Evolutionary conservation across 2,113 vertebrate genomes (phyloP).

Genomic region (Aleadryas rufinucha): DNA sequence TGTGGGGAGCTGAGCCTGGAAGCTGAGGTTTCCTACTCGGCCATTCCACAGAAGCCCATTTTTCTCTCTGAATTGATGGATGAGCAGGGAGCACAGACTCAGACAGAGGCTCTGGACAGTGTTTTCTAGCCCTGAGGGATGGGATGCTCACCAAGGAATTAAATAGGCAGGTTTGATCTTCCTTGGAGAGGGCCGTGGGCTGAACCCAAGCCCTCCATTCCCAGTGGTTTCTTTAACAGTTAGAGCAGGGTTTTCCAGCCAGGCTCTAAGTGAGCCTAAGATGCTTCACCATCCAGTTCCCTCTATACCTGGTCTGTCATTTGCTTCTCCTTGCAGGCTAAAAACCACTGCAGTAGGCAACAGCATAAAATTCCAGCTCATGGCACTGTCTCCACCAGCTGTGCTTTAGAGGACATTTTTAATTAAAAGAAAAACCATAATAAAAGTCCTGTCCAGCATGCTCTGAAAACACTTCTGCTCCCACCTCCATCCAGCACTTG

Average conservation of each 20-base stretch:
- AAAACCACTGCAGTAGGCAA: neutral
- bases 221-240: neutral
- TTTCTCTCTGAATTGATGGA: neutral
- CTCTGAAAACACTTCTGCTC: neutral
- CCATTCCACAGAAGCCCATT: neutral
- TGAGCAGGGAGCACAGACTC: neutral
- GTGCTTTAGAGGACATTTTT: neutral
- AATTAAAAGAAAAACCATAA: neutral
- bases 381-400: neutral
- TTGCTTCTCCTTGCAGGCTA: neutral
- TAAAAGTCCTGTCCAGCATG: neutral
- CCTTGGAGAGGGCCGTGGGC: neutral
- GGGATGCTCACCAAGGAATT: neutral
- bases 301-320: neutral
- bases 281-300: neutral
- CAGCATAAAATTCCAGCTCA: neutral
- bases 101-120: neutral
- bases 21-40: neutral
- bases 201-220: neutral
- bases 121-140: neutral
- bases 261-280: neutral
- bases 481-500: neutral
- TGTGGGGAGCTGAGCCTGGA: neutral
- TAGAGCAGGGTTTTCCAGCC: neutral
- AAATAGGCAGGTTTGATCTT: neutral